Conservation (phyloP, 2,888 invertebrate genomes). For the Aleiodes alternator region DNA sequence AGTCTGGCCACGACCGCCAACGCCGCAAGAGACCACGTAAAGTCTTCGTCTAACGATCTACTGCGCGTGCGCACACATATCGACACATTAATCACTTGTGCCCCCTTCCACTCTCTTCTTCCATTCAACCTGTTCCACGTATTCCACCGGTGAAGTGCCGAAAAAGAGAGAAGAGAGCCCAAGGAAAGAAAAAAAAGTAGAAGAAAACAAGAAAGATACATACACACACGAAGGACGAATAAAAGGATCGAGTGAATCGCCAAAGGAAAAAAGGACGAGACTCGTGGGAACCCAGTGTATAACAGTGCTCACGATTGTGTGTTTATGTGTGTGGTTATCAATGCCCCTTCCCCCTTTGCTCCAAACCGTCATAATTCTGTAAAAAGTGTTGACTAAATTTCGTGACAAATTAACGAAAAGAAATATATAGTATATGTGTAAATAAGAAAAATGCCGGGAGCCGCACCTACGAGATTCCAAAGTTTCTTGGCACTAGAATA, state of each 20-base stretch:
- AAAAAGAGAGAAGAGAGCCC: background rate
- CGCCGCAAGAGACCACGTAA: slow-evolving; percentile 53
- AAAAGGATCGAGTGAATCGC: slow-evolving; percentile 20
- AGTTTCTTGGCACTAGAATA: slow-evolving; percentile 17
- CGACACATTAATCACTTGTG: background rate
- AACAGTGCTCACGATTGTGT: slow-evolving; percentile 15
- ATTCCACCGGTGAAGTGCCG: slow-evolving; percentile 13
- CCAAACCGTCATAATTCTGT: background rate
- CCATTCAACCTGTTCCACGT: slow-evolving; percentile 27
- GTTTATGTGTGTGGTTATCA: too few species aligned
- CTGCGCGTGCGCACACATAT: slow-evolving; percentile 28
- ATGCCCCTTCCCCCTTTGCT: background rate
- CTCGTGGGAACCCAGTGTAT: slow-evolving; percentile 33
- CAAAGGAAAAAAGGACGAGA: slow-evolving; percentile 12
- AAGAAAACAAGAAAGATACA: background rate
- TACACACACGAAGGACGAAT: background rate
- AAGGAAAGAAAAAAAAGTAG: slow-evolving; percentile 7
- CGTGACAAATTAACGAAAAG: background rate
- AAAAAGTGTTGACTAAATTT: slow-evolving; percentile 10
- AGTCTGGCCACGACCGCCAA: slow-evolving; percentile 71
- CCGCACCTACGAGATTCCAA: slow-evolving; percentile 47
- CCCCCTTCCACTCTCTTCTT: slow-evolving; percentile 4
- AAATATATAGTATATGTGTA: background rate
- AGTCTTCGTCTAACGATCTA: slow-evolving; percentile 35
- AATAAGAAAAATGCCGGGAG: slow-evolving; percentile 27